Conservation (phyloP, 2,888 invertebrate genomes). For the Tachystola acroxantha region DNA sequence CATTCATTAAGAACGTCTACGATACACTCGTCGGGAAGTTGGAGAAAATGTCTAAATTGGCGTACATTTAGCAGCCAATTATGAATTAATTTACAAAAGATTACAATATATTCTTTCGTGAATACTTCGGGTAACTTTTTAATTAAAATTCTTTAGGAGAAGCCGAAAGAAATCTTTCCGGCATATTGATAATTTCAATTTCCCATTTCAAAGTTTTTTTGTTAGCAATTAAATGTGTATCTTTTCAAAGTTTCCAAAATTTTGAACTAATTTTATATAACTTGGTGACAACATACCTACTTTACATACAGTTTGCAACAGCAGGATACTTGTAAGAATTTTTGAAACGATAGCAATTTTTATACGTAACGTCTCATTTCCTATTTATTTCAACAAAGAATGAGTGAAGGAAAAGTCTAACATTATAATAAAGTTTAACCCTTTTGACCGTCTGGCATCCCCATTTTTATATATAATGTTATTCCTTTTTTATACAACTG, state of each 20-base stretch:
- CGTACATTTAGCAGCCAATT: conserved; percentile 53
- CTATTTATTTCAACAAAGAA: no score
- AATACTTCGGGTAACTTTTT: conserved; percentile 62
- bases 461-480: no score
- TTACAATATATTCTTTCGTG: conserved; percentile 56
- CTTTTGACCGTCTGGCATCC: no score
- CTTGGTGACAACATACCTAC: no score
- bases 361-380: no score
- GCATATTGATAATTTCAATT: conserved; percentile 53
- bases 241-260: conserved; percentile 4
- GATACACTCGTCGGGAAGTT: conserved; percentile 3
- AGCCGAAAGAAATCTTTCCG: conserved; percentile 48
- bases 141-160: conserved; percentile 64
- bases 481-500: no score
- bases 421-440: no score
- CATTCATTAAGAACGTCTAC: background rate
- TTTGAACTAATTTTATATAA: no score
- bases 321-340: no score
- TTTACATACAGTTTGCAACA: no score
- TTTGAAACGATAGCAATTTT: no score
- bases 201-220: conserved; percentile 34
- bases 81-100: conserved; percentile 67
- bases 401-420: no score
- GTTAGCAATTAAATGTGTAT: conserved; percentile 12
- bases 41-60: conserved; percentile 24